These are phyloP conservation scores for Steinernema feltiae DNA, from an alignment of 1,140 invertebrate genomes.

Conservation along the genomic window DNA sequence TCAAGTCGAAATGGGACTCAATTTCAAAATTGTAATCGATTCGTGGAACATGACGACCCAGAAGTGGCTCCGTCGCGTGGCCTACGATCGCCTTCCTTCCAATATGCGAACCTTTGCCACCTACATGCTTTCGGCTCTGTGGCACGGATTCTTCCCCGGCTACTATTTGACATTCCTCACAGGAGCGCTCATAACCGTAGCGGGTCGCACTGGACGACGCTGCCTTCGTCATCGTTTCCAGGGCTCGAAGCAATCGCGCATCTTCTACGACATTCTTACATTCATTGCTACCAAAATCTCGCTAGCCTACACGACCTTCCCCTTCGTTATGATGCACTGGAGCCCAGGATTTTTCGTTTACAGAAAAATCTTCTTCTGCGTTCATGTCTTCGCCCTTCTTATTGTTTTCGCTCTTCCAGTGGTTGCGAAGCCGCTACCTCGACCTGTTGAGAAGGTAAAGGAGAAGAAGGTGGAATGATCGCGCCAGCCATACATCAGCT, in stretches of 20 bases:
- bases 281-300: constrained; percentile 72
- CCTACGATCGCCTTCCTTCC: constrained; percentile 72
- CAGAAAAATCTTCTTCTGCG: constrained; percentile 29
- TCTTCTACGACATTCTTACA: constrained; percentile 73
- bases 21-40: constrained; percentile 64
- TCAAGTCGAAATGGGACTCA: constrained; percentile 67
- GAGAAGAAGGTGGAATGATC: constrained; percentile 4
- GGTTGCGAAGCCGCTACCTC: background rate
- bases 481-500: background rate
- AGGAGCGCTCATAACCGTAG: constrained; percentile 77
- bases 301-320: constrained; percentile 78
- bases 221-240: constrained; percentile 73
- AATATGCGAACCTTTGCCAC: constrained; percentile 66
- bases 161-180: constrained; percentile 89
- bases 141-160: constrained; percentile 71
- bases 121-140: constrained; percentile 82
- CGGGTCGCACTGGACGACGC: constrained; percentile 71
- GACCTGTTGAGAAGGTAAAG: background rate
- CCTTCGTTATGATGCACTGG: constrained; percentile 66
- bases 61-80: constrained; percentile 75
- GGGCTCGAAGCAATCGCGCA: constrained; percentile 64
- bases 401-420: constrained; percentile 22
- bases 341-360: constrained; percentile 27
- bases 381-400: constrained; percentile 29
- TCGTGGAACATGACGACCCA: constrained; percentile 87